These are phyloP conservation scores for Zingel zingel DNA, from an alignment of 2,113 vertebrate genomes.

Conservation along the genomic window DNA sequence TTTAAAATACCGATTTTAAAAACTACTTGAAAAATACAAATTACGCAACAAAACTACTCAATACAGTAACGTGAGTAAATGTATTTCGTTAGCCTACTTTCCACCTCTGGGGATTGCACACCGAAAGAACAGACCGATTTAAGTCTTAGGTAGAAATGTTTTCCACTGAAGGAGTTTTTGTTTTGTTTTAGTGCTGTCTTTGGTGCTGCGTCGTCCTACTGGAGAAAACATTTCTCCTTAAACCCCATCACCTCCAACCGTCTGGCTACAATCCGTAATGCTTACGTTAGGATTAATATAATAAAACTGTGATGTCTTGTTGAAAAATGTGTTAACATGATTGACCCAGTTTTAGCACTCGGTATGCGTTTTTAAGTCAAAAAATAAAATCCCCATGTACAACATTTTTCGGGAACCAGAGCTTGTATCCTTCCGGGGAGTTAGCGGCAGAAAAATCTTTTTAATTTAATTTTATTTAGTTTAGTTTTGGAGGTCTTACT, in stretches of 20 bases:
- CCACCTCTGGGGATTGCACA: constrained; percentile 6
- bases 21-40: too few species aligned
- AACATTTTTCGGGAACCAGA: too few species aligned
- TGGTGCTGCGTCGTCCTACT: neutral
- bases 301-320: neutral
- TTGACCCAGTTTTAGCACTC: neutral
- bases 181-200: neutral
- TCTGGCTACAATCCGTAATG: neutral
- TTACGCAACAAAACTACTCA: too few species aligned
- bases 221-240: neutral
- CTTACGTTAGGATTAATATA: neutral
- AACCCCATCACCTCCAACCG: neutral
- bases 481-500: neutral
- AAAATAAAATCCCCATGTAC: too few species aligned
- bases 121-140: constrained; percentile 17
- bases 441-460: neutral
- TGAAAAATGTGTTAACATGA: neutral
- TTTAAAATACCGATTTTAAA: too few species aligned
- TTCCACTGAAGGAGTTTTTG: neutral
- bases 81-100: too few species aligned
- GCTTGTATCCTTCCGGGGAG: neutral
- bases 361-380: too few species aligned
- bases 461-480: neutral
- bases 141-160: neutral
- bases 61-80: too few species aligned